phyloP scores from a whole-genome alignment of 2,888 invertebrate species.

The Cheiracanthium punctorium region DNA sequence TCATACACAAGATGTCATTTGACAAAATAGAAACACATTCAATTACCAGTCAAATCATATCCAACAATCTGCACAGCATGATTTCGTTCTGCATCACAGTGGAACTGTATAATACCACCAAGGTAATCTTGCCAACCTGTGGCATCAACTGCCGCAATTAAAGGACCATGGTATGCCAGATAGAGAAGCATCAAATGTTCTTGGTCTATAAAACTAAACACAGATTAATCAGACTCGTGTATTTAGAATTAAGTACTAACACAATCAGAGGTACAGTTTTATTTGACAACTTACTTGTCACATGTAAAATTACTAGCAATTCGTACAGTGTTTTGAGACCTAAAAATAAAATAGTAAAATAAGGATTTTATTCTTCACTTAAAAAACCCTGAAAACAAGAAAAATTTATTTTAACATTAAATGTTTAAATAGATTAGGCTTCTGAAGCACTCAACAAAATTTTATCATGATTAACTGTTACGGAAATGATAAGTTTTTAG shows the following conservation, averaged over 20 bases:
- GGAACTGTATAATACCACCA: slow-evolving; percentile 88
- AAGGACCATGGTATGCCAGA: slow-evolving; percentile 84
- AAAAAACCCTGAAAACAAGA: too few species aligned
- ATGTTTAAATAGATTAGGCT: too few species aligned
- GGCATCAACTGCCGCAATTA: slow-evolving; percentile 88
- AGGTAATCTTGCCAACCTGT: slow-evolving; percentile 90
- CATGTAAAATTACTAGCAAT: slow-evolving; percentile 81
- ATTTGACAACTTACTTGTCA: slow-evolving; percentile 80
- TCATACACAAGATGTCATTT: too few species aligned
- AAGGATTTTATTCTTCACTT: too few species aligned
- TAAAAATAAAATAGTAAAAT: too few species aligned
- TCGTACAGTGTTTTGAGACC: slow-evolving; percentile 76
- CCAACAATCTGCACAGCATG: slow-evolving; percentile 83
- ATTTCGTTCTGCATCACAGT: slow-evolving; percentile 80
- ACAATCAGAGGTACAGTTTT: too few species aligned
- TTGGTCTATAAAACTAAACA: slow-evolving; percentile 80
- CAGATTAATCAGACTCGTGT: not conserved
- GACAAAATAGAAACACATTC: not conserved
- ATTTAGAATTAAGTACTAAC: not conserved
- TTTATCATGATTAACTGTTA: too few species aligned
- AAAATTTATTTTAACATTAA: too few species aligned
- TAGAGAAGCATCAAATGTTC: slow-evolving; percentile 81
- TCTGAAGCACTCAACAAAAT: too few species aligned
- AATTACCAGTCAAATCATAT: slow-evolving; percentile 82
- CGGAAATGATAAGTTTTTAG: too few species aligned